A percentile compares a stretch with the other conserved stretches of the same genome.
phyloP scores from a whole-genome alignment of 2,888 invertebrate genomes.

The Parochlus steinenii region DNA sequence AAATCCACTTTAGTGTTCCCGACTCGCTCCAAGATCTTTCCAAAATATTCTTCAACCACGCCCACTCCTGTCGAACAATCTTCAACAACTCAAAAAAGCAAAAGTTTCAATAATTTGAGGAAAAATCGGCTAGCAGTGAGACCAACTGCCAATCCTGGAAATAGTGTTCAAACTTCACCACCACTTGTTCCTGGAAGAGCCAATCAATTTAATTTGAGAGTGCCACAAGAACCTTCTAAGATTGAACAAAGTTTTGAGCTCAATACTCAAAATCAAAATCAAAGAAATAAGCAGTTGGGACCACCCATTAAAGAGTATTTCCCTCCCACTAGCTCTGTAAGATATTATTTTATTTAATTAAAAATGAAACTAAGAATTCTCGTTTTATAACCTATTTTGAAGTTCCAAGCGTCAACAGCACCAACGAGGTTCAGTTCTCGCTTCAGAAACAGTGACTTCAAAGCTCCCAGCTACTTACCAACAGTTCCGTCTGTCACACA shows the following conservation, averaged over 20 bases:
- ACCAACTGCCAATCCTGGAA: conserved; percentile 2
- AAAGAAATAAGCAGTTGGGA: conserved; percentile 10
- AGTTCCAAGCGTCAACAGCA: conserved; percentile 6
- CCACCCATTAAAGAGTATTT: conserved; percentile 8
- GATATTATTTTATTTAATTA: conserved; percentile 1
- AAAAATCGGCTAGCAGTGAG: conserved; percentile 5
- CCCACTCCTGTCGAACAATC: background rate
- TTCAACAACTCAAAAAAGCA: background rate
- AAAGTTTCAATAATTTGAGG: background rate
- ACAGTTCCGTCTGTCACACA: conserved; percentile 9
- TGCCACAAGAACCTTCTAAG: background rate
- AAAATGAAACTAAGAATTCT: background rate
- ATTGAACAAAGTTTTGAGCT: background rate
- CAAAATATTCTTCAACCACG: conserved; percentile 2
- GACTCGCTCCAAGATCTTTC: background rate
- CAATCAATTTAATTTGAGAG: conserved; percentile 5
- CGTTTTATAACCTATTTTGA: background rate
- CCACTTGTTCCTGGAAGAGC: conserved; percentile 2
- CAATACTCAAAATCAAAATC: conserved; percentile 1
- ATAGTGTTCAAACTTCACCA: conserved; percentile 10
- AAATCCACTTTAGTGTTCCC: background rate
- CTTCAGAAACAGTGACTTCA: conserved; percentile 8
- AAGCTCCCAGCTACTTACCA: conserved; percentile 5
- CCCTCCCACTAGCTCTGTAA: conserved; percentile 8
- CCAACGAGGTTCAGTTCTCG: conserved; percentile 4